Percentiles rank a stretch among this genome's conserved stretches.
Conservation (phyloP, 2,797 vertebrate species). For the Morelia viridis region DNA sequence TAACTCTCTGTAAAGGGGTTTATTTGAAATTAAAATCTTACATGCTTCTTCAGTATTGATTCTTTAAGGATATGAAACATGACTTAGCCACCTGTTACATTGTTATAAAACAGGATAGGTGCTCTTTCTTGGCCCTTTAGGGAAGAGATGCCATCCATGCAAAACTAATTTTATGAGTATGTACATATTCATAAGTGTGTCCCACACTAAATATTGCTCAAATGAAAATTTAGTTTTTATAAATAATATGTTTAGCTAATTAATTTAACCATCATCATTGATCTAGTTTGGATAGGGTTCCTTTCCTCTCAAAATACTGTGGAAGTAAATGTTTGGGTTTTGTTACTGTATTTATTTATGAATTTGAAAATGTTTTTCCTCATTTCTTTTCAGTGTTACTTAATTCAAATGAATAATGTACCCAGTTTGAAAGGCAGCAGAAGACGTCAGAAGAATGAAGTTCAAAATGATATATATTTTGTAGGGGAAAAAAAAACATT, state of each 20-base stretch:
- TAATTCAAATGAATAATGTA: conserved; percentile 47
- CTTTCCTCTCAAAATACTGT: neutral
- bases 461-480: conserved; percentile 3
- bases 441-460: conserved; percentile 20
- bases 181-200: neutral
- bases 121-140: neutral
- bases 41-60: neutral
- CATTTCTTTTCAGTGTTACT: conserved; percentile 39
- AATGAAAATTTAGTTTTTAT: neutral
- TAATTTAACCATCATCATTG: neutral
- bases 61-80: neutral
- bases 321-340: neutral
- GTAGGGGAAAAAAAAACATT: conserved; percentile 13
- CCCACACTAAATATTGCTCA: neutral
- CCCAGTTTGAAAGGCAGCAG: conserved; percentile 42
- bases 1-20: neutral
- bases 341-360: neutral
- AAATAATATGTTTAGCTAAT: neutral
- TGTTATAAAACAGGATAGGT: neutral
- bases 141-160: neutral
- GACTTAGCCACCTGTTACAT: neutral
- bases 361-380: neutral
- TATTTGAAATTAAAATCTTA: neutral
- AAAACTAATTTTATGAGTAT: neutral
- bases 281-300: neutral